Conservation (phyloP, 2,888 invertebrate genomes). For the Octodonta nipae region DNA sequence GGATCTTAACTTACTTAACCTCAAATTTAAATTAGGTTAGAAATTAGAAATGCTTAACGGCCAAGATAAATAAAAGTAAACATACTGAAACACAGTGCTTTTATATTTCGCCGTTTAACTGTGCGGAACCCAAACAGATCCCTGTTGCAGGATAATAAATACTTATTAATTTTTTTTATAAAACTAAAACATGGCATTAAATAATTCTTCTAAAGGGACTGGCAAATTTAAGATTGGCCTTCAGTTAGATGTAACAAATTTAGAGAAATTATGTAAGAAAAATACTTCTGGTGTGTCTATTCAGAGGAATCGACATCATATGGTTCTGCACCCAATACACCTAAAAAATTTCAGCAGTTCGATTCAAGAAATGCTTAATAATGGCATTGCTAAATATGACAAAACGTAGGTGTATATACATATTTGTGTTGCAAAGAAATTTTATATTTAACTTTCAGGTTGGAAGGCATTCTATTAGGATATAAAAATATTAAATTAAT, state of each 20-base stretch:
- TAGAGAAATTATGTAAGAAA: conserved; percentile 41
- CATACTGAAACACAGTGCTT: too few species aligned
- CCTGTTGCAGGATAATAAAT: too few species aligned
- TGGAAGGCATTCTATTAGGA: conserved; percentile 52
- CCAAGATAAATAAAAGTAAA: too few species aligned
- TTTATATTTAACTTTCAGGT: conserved; percentile 36
- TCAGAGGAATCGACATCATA: conserved; percentile 43
- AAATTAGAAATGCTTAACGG: too few species aligned
- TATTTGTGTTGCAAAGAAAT: too few species aligned
- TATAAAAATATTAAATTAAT: conserved; percentile 51
- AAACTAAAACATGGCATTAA: too few species aligned
- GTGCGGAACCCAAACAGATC: too few species aligned
- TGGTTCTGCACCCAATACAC: conserved; percentile 51
- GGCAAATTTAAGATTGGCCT: conserved; percentile 13
- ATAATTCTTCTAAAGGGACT: too few species aligned
- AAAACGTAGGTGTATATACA: conserved; percentile 40
- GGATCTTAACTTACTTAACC: too few species aligned
- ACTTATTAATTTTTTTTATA: too few species aligned
- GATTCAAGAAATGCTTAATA: conserved; percentile 44
- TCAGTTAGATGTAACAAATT: conserved; percentile 40
- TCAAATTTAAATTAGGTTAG: too few species aligned
- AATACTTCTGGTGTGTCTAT: conserved; percentile 43
- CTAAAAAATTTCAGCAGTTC: conserved; percentile 45
- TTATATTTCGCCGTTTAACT: too few species aligned
- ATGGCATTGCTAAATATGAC: conserved; percentile 47